phyloP scores from a whole-genome alignment of 2,113 vertebrate genomes.

The Sinocyclocheilus grahami region DNA sequence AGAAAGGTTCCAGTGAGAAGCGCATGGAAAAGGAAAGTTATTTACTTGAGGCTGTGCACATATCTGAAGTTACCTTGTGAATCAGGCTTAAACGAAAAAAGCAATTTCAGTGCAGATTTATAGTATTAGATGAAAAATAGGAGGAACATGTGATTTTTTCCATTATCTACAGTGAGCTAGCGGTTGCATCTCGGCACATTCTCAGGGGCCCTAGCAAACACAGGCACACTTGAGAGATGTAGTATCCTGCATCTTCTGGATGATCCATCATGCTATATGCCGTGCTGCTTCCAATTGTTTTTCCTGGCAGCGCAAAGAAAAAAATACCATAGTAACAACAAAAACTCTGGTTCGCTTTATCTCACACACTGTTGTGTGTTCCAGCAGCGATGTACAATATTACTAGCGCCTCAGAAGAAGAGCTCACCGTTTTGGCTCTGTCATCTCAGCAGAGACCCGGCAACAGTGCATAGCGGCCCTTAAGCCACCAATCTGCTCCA shows the following conservation, averaged over 20 bases:
- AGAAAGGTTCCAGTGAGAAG: not conserved
- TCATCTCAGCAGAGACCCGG: not conserved
- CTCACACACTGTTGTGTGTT: conserved; percentile 48
- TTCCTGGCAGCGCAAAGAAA: conserved; percentile 59
- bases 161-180: conserved; percentile 62
- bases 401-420: conserved; percentile 35
- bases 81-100: conserved; percentile 38
- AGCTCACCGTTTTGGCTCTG: not conserved
- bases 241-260: conserved; percentile 58
- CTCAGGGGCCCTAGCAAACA: conserved; percentile 61
- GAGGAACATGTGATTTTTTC: conserved; percentile 39
- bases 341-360: conserved; percentile 61
- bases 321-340: conserved; percentile 67
- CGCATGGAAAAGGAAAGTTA: not conserved
- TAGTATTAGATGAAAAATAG: conserved; percentile 47
- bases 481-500: conserved; percentile 32
- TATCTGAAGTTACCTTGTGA: not conserved
- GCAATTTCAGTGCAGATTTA: conserved; percentile 54
- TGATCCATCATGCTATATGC: conserved; percentile 68
- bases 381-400: conserved; percentile 51
- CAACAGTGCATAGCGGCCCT: conserved; percentile 43
- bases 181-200: conserved; percentile 66
- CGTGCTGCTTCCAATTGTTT: conserved; percentile 71
- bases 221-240: conserved; percentile 58
- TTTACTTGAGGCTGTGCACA: conserved; percentile 11